Conservation (phyloP, 2,888 invertebrate genomes). For the Brenthis hecate region DNA sequence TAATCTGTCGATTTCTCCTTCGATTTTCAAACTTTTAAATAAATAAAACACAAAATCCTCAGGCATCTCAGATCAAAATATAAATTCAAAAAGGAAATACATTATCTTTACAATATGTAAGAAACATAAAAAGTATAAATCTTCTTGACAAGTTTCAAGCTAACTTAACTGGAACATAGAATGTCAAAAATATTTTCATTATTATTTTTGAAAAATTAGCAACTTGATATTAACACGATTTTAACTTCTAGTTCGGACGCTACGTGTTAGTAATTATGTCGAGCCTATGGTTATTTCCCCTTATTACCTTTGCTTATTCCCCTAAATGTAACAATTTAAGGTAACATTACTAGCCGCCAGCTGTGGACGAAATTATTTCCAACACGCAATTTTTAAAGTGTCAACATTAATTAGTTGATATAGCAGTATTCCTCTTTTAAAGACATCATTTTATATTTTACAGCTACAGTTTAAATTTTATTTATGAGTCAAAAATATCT, state of each 20-base stretch:
- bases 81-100: no score
- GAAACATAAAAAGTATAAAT: no score
- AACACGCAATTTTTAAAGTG: slow-evolving; percentile 26
- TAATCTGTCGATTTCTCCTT: no score
- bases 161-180: no score
- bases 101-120: no score
- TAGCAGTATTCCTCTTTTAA: neutral
- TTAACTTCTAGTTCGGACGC: slow-evolving; percentile 61
- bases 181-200: neutral
- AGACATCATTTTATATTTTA: neutral
- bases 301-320: slow-evolving; percentile 57
- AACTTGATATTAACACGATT: slow-evolving; percentile 69
- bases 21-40: no score
- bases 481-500: no score
- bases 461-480: no score
- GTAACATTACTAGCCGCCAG: slow-evolving; percentile 60
- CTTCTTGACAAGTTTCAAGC: no score
- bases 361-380: slow-evolving; percentile 22
- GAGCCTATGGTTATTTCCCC: slow-evolving; percentile 51
- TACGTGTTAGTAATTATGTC: slow-evolving; percentile 59
- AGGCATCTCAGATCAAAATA: no score
- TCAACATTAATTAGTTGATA: slow-evolving; percentile 5
- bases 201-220: slow-evolving; percentile 25
- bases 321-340: slow-evolving; percentile 65
- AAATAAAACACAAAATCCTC: no score